These are phyloP conservation scores for Ferdinandea cuprea DNA, from an alignment of 2,888 invertebrate genomes.

Conservation along the genomic window DNA sequence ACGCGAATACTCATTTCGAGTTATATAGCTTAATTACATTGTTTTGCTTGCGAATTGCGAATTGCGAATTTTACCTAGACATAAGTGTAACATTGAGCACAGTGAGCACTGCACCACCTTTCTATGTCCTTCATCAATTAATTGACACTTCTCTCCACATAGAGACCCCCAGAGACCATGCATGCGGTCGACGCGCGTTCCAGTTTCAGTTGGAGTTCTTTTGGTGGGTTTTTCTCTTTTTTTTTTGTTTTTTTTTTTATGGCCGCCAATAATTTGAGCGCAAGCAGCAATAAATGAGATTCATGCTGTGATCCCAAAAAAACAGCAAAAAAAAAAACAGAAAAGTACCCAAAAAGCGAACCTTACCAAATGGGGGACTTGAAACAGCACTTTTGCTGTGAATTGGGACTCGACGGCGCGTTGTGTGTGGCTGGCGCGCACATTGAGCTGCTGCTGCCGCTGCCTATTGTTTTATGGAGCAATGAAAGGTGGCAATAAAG, in stretches of 20 bases:
- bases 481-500: conserved; percentile 71
- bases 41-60: background rate
- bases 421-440: conserved; percentile 51
- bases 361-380: conserved; percentile 66
- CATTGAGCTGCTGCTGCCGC: conserved; percentile 35
- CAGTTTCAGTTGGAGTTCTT: conserved; percentile 49
- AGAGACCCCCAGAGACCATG: conserved; percentile 57
- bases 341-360: conserved; percentile 50
- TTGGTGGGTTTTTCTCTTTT: conserved; percentile 24
- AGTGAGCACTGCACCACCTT: conserved; percentile 38
- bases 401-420: conserved; percentile 38
- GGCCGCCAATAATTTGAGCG: conserved; percentile 41
- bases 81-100: conserved; percentile 10
- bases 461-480: conserved; percentile 67
- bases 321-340: no score
- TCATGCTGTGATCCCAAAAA: conserved; percentile 69
- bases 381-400: conserved; percentile 64
- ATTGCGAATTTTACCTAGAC: no score
- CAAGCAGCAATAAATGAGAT: conserved; percentile 64
- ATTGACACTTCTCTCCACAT: conserved; percentile 69
- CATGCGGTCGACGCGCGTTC: conserved; percentile 61
- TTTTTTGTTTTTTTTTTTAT: conserved; percentile 1
- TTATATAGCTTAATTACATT: background rate
- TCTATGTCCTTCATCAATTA: conserved; percentile 70
- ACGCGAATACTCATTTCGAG: conserved; percentile 4